These are phyloP conservation scores for Glossophaga mutica DNA, from an alignment of 2,797 vertebrate genomes.

Conservation along the genomic window DNA sequence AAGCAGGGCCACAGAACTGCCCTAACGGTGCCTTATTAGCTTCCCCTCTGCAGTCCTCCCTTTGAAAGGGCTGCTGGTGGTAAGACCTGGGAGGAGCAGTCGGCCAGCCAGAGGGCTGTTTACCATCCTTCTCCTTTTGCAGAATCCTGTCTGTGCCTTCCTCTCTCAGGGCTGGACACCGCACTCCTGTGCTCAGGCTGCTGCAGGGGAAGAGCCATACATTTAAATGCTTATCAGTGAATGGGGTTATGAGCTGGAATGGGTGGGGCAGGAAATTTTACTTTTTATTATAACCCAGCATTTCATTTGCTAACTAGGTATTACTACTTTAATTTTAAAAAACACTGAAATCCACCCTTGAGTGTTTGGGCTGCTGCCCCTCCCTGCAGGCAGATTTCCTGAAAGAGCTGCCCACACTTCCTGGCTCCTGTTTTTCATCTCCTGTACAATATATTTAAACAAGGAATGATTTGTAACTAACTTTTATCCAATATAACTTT, in stretches of 20 bases:
- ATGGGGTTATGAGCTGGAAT: not conserved
- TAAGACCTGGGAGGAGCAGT: not conserved
- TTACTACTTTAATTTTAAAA: not conserved
- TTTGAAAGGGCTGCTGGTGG: not conserved
- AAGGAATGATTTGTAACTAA: not conserved
- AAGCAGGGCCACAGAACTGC: not conserved
- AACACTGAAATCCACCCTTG: not conserved
- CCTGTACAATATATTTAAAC: not conserved
- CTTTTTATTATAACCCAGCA: not conserved
- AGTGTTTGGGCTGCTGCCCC: not conserved
- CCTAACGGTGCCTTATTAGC: not conserved
- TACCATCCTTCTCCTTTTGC: not conserved
- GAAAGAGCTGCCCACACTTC: not conserved
- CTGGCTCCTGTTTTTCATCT: not conserved
- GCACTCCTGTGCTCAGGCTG: accelerated
- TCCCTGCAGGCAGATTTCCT: not conserved
- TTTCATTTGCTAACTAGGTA: not conserved
- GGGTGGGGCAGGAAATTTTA: not conserved
- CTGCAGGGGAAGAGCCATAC: not conserved
- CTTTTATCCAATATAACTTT: not conserved
- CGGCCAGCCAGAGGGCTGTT: not conserved
- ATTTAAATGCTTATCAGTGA: not conserved
- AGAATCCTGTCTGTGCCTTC: not conserved
- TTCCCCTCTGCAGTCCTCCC: not conserved
- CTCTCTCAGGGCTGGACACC: not conserved